These are phyloP conservation scores for Zaprionus capensis DNA, from an alignment of 1,140 invertebrate genomes.

Conservation along the genomic window DNA sequence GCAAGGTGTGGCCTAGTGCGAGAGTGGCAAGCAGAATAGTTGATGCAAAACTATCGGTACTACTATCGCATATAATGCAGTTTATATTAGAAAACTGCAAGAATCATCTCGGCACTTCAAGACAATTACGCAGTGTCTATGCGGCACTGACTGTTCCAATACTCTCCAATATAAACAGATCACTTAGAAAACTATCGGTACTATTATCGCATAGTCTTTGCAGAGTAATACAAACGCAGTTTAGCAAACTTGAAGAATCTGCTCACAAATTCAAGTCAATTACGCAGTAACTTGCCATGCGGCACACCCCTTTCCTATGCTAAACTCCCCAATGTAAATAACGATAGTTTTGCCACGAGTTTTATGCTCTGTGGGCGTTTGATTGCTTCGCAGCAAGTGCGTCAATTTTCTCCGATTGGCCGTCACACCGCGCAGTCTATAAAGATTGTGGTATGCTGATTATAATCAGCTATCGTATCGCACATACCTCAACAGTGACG, in stretches of 20 bases:
- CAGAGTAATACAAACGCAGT: too few relatives aligned
- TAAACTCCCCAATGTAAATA: constrained; percentile 4
- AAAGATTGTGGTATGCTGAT: constrained; percentile 45
- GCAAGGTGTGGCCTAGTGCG: not conserved
- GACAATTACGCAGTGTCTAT: not conserved
- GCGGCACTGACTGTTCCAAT: too few relatives aligned
- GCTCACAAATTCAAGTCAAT: too few relatives aligned
- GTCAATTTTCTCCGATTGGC: constrained; percentile 46
- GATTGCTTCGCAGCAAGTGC: constrained; percentile 29
- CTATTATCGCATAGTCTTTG: too few relatives aligned
- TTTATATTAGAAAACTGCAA: too few relatives aligned
- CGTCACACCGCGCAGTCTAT: constrained; percentile 12
- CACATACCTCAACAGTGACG: constrained; percentile 8
- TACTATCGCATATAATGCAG: not conserved
- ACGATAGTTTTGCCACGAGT: constrained; percentile 36
- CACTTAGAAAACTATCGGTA: too few relatives aligned
- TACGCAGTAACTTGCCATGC: not conserved
- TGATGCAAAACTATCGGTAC: not conserved
- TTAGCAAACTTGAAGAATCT: too few relatives aligned
- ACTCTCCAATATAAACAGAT: too few relatives aligned
- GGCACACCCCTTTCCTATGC: not conserved
- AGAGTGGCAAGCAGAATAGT: not conserved
- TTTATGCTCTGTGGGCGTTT: constrained; percentile 52
- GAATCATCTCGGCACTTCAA: not conserved
- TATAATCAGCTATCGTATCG: constrained; percentile 32